phyloP scores from a whole-genome alignment of 2,113 vertebrate genomes.

The Corydoras sp. region DNA sequence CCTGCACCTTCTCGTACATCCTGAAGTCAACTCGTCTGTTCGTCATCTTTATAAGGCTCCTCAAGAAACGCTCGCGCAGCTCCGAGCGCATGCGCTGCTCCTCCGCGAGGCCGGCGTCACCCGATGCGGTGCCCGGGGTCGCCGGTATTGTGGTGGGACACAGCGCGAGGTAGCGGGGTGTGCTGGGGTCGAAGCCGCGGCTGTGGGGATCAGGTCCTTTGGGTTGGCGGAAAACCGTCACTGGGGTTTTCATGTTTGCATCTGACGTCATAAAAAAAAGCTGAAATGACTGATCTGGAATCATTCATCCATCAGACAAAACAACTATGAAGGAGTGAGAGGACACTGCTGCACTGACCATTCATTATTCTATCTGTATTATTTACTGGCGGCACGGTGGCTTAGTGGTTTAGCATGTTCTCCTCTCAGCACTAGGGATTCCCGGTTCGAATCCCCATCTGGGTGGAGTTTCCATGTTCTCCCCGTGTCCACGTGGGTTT shows the following conservation, averaged over 20 bases:
- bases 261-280: background rate
- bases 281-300: too few species aligned
- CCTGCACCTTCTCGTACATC: constrained; percentile 71
- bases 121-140: background rate
- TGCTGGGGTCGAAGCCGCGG: constrained; percentile 72
- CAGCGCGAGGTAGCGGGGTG: constrained; percentile 58
- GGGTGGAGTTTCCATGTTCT: too few species aligned
- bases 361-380: too few species aligned
- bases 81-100: constrained; percentile 67
- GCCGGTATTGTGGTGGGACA: constrained; percentile 57
- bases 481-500: too few species aligned
- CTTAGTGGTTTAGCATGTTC: too few species aligned
- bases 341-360: too few species aligned
- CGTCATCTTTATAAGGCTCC: constrained; percentile 71
- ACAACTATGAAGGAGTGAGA: too few species aligned
- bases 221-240: constrained; percentile 63
- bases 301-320: too few species aligned
- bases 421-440: too few species aligned
- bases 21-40: constrained; percentile 68
- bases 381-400: too few species aligned
- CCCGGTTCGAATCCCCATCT: too few species aligned
- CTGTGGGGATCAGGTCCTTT: constrained; percentile 66
- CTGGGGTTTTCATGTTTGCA: constrained; percentile 51
- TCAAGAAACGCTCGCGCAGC: constrained; percentile 77
- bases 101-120: constrained; percentile 30